Evolutionary conservation across 1,140 invertebrate genomes (phyloP).

Genomic region (Drosophila navojoa): DNA sequence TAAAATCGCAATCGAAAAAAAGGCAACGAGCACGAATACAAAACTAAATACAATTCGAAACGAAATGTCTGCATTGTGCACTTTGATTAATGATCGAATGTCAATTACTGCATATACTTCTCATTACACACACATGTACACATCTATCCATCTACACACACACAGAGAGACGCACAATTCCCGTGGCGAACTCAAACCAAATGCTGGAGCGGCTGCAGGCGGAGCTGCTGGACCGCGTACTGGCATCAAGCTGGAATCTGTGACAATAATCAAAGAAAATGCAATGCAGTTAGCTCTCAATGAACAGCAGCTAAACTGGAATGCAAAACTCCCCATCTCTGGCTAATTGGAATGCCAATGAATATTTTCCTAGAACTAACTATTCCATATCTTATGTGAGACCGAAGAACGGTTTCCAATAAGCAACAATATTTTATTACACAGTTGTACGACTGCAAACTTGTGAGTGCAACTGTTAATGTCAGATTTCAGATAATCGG

Average conservation of each 20-base stretch:
- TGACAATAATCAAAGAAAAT: conserved; percentile 19
- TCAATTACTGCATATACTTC: conserved; percentile 80
- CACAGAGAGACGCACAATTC: conserved; percentile 14
- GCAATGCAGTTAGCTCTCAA: conserved; percentile 8
- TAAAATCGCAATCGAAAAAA: conserved; percentile 28
- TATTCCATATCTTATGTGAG: too few species aligned
- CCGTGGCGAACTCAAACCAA: conserved; percentile 26
- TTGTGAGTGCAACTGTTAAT: too few species aligned
- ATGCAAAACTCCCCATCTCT: background rate
- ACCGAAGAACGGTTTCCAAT: too few species aligned
- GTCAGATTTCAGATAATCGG: too few species aligned
- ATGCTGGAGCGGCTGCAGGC: conserved; percentile 15
- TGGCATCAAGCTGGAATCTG: background rate
- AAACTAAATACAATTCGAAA: conserved; percentile 71
- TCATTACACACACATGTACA: conserved; percentile 19
- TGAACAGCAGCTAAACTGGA: background rate
- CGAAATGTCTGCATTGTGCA: conserved; percentile 81
- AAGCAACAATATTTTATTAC: too few species aligned
- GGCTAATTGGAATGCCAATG: background rate
- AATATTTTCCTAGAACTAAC: too few species aligned
- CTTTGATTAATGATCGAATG: conserved; percentile 83
- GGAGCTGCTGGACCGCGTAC: background rate
- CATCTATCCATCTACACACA: background rate
- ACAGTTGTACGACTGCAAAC: too few species aligned
- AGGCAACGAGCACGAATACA: conserved; percentile 41